These are phyloP conservation scores for Oryctolagus cuniculus DNA, from an alignment of 2,113 vertebrate genomes.

Conservation along the genomic window mOryCun1.1 NC_091442.1:39720001-39720500, in stretches of 20 bases:
- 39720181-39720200: neutral
- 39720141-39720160: neutral
- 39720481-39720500: slow-evolving; percentile 86
- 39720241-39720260: neutral
- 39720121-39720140: neutral
- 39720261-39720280: slow-evolving; percentile 50
- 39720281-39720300: slow-evolving; percentile 62
- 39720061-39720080: neutral
- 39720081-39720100: neutral
- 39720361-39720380: slow-evolving; percentile 92
- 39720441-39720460: slow-evolving; percentile 89
- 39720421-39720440: slow-evolving; percentile 92
- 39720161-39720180: neutral
- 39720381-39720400: slow-evolving; percentile 92
- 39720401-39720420: slow-evolving; percentile 90
- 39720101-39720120: neutral
- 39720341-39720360: slow-evolving; percentile 88
- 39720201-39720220: neutral
- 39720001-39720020: neutral
- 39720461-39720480: slow-evolving; percentile 87
- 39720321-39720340: slow-evolving; percentile 75
- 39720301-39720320: slow-evolving; percentile 40
- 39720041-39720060: neutral
- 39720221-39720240: neutral
- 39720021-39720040: neutral